Base-by-base conservation (phyloP, 2,113 vertebrate genomes). In the Sapajus apella region DNA sequence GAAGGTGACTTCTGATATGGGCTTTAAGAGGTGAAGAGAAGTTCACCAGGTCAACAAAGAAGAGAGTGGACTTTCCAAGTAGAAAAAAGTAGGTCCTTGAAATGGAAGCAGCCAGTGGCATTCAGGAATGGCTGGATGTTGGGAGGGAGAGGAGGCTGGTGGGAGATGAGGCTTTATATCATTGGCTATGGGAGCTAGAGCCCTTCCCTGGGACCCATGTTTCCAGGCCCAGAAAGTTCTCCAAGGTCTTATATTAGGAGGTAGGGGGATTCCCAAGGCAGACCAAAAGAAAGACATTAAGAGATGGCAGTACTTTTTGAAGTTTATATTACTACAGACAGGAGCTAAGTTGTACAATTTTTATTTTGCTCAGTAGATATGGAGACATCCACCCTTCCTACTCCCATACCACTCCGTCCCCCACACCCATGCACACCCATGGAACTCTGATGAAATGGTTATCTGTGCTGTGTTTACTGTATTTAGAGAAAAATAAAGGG, bases 341-440 rank as follows among this genome's bases (percentile, higher is more conserved):
- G 17, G 64, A 58, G 37, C 72, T 23, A 68, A 52, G 13, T 40
- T 58, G 75, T 56, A 73, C n/a, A 56, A 25, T 37, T 91, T 68
- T 47, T 20, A 73, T 55, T 73, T 73, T 37, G 45, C 45, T 66
- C 21, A 14, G 55, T 80, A 81, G 6, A 52, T 79, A 56, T 30
- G 1, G 43, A 3, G 14, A 9, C 16, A 45, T 30, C 56, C 25
- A 14, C 25, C 55, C 30, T 75, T 9, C 32, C n/a, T 16, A 79
- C 2, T 17, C 27, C 35, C 2, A 23, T 2, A 0, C 23, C 55
- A 37, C 11, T 16, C 23, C 11, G n/a, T 18, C 32, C 13, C 32
- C 8, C 8, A 11, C 40, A 1, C 32, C 2, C 10, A 5, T 2
- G 3, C 37, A 37, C 50, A 58, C 32, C 35, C 16, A 40, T 1